Conservation (phyloP, 2,888 invertebrate genomes). For the Ectemnius cavifrons region DNA sequence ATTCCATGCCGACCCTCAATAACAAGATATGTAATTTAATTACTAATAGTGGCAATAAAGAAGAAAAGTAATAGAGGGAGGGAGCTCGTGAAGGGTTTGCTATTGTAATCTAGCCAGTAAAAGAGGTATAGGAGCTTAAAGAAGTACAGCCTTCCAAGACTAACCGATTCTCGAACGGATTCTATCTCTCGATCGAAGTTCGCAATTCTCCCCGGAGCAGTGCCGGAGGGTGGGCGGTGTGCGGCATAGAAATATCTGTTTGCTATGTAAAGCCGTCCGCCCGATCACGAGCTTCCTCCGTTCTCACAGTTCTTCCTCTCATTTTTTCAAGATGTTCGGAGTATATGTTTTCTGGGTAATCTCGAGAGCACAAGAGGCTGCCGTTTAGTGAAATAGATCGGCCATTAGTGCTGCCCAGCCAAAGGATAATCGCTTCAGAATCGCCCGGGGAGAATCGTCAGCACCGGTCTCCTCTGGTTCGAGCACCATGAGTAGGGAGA, state of each 20-base stretch:
- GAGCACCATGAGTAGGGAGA: too few relatives aligned
- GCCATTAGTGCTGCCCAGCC: neutral
- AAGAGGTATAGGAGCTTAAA: neutral
- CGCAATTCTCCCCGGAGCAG: constrained; percentile 45
- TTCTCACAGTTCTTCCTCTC: constrained; percentile 6
- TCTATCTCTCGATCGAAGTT: constrained; percentile 48
- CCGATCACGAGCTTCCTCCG: constrained; percentile 17
- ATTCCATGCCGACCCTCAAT: too few relatives aligned
- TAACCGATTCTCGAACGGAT: constrained; percentile 29
- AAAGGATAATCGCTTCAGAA: neutral
- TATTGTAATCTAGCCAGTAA: too few relatives aligned
- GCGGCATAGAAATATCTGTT: constrained; percentile 58
- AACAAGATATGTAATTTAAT: too few relatives aligned
- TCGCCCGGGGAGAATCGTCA: neutral
- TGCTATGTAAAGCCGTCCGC: constrained; percentile 53
- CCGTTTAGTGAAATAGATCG: neutral
- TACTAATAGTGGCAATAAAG: too few relatives aligned
- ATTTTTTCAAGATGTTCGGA: neutral
- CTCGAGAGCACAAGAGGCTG: neutral
- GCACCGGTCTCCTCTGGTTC: too few relatives aligned
- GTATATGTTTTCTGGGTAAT: neutral
- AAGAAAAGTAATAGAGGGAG: too few relatives aligned
- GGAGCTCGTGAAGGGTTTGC: too few relatives aligned
- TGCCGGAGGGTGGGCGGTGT: constrained; percentile 30
- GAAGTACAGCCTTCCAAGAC: neutral